These are phyloP conservation scores for Campylomormyrus tamandua DNA, from an alignment of 2,113 vertebrate species.

Conservation along the genomic window DNA sequence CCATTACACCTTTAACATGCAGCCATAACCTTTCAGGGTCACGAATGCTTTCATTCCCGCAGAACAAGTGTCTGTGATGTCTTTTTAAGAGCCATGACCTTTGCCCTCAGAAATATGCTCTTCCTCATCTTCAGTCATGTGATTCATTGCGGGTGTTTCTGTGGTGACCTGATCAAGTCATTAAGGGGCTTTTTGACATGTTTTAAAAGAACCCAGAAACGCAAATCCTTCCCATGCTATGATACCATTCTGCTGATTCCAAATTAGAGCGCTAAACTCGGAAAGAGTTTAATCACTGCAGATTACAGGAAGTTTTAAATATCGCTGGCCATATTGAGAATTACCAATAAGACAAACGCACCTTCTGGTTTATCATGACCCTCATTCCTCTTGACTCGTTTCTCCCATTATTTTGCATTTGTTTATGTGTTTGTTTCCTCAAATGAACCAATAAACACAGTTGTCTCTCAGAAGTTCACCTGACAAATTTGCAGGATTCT, in stretches of 20 bases:
- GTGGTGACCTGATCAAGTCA: background rate
- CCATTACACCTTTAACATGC: background rate
- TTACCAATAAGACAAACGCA: background rate
- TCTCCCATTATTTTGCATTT: background rate
- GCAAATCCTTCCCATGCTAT: slow-evolving; percentile 26
- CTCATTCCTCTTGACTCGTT: background rate
- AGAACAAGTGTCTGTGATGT: slow-evolving; percentile 25
- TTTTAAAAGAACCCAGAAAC: slow-evolving; percentile 37
- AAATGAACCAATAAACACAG: background rate
- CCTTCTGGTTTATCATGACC: background rate
- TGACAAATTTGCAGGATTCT: background rate
- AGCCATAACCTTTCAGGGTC: slow-evolving; percentile 32
- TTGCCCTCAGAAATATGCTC: slow-evolving; percentile 30
- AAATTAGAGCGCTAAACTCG: background rate
- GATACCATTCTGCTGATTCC: slow-evolving; percentile 18
- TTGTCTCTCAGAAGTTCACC: background rate
- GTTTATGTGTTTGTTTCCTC: background rate
- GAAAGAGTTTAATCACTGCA: background rate
- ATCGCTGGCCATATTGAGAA: background rate
- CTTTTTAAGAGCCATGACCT: slow-evolving; percentile 34
- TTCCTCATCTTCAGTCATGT: background rate
- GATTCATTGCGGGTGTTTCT: background rate
- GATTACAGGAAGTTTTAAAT: background rate
- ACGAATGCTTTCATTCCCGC: slow-evolving; percentile 27
- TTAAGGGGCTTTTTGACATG: background rate